Conservation (phyloP, 2,888 invertebrate species). For the Onchidella celtica region DNA sequence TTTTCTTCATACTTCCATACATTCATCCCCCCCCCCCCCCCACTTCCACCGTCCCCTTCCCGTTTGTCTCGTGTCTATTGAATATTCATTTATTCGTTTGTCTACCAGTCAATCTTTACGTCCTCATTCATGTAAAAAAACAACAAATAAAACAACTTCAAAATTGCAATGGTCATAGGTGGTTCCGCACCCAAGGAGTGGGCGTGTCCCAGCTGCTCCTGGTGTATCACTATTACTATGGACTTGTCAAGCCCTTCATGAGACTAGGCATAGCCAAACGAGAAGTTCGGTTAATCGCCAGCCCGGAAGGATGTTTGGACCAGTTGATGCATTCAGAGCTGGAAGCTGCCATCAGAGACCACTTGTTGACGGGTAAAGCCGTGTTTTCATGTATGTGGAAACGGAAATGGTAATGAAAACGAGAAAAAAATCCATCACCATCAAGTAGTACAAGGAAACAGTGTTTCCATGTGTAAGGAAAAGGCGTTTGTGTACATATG, state of each 20-base stretch:
- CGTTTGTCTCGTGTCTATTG: too few relatives aligned
- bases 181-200: slow-evolving; percentile 30
- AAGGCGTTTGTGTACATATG: too few relatives aligned
- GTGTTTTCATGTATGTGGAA: too few relatives aligned
- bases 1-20: not conserved
- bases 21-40: not conserved
- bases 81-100: too few relatives aligned
- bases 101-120: too few relatives aligned
- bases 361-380: slow-evolving; percentile 32
- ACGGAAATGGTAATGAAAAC: too few relatives aligned
- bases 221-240: slow-evolving; percentile 50
- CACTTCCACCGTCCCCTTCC: not conserved
- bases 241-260: slow-evolving; percentile 42
- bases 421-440: too few relatives aligned
- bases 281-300: slow-evolving; percentile 24
- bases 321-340: slow-evolving; percentile 11
- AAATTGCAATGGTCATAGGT: not conserved
- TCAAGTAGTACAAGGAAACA: too few relatives aligned
- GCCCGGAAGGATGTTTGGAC: slow-evolving; percentile 37
- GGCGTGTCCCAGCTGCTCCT: slow-evolving; percentile 40
- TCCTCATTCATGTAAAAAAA: too few relatives aligned
- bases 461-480: too few relatives aligned
- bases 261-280: slow-evolving; percentile 5
- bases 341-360: slow-evolving; percentile 29
- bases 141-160: not conserved